Evolutionary conservation across 2,797 vertebrate genomes (phyloP), one percentile per base, ranked within the genome.

Genomic region (Phalloptychus januarius): DNA sequence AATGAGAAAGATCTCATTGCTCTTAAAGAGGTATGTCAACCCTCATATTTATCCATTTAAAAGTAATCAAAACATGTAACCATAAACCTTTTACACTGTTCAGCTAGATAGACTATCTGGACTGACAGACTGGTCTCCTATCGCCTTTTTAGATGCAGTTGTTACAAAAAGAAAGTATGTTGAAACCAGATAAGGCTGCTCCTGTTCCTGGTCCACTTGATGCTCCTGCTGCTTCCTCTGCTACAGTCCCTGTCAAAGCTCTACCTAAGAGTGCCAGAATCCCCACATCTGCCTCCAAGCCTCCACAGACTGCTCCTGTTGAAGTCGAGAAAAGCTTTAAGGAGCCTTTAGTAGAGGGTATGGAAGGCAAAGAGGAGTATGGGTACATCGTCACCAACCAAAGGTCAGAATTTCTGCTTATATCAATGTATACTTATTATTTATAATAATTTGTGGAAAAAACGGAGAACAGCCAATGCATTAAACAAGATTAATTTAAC

Each of bases 351-450:
- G 86, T 86, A 5, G 78, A 83, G 50, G 89, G 81, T 0, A 54
- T 71, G 16, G 84, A 87, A 76, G 85, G 10, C 83, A 95, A 5
- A 0, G 98, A 99, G 38, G 97, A 98, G 86, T 99, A 99, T 0
- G 97, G 98, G 82, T 99, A 99, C 95, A 98, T 99, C 11, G 82
- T 98, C 87, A 99, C 98, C 0, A 96, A 98, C 89, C 96, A 96
- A 90, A 99, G 97, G 98, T 99, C 90, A 95, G 96, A 75, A 42
- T 65, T 38, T 76, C 2, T 23, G 10, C 20, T 46, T 36, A 20
- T 2, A 61, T 11, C 40, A 3, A 61, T 28, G 5, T 33, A 18
- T 6, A 18, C 6, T 61, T 65, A 23, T 23, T 40, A 10, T 18
- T 67, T 67, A 40, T 12, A 10, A 33, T 12, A 3, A 40, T 38